Conservation (phyloP, 2,113 vertebrate species). For the Barbus barbus region DNA sequence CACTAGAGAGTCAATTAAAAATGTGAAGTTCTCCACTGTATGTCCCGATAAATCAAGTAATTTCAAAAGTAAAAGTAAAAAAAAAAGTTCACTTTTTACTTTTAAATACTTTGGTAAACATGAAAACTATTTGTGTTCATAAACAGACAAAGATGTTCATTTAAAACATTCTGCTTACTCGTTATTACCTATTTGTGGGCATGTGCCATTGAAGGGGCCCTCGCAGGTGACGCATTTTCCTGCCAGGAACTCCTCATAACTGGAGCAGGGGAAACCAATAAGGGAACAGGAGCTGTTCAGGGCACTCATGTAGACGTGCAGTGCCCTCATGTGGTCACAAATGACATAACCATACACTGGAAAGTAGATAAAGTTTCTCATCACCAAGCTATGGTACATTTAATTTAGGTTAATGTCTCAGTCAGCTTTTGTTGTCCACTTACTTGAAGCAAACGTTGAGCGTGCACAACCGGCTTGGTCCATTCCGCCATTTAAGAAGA, state of each 20-base stretch:
- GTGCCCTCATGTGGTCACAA: constrained; percentile 96
- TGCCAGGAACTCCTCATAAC: constrained; percentile 80
- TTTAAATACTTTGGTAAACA: too few species aligned
- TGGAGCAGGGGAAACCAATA: constrained; percentile 83
- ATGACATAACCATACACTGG: constrained; percentile 88
- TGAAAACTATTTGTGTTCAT: background rate
- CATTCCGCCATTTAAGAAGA: constrained; percentile 90
- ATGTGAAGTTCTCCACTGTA: too few species aligned
- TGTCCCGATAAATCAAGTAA: background rate
- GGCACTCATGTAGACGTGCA: constrained; percentile 87
- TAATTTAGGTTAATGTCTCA: background rate
- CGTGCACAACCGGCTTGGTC: constrained; percentile 88
- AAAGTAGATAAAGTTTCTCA: constrained; percentile 62
- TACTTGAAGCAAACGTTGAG: constrained; percentile 71
- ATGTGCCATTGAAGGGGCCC: constrained; percentile 73
- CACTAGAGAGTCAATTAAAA: too few species aligned
- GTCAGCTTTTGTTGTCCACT: constrained; percentile 40
- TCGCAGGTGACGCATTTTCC: constrained; percentile 83
- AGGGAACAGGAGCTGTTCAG: constrained; percentile 79
- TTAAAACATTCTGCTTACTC: background rate
- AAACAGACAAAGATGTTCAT: background rate
- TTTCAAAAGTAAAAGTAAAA: background rate
- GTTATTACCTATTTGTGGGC: constrained; percentile 85
- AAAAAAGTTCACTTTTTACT: too few species aligned
- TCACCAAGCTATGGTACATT: background rate